Conservation (phyloP, 1,140 invertebrate species). For the Cephus cinctus region DNA sequence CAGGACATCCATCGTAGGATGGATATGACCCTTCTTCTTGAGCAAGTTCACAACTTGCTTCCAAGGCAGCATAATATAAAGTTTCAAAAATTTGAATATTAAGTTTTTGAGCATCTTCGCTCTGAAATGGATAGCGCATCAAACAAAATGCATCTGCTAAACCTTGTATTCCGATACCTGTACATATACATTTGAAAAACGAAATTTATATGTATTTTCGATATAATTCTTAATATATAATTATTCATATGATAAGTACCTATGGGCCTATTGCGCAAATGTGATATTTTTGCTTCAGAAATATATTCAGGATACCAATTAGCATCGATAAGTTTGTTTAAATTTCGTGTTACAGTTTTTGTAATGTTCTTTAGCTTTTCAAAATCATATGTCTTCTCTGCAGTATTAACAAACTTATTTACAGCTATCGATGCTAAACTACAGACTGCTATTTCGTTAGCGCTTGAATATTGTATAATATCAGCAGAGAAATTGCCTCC, state of each 20-base stretch:
- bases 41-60: slow-evolving; percentile 95
- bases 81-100: slow-evolving; percentile 99
- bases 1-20: slow-evolving; percentile 88
- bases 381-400: slow-evolving; percentile 84
- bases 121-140: slow-evolving; percentile 92
- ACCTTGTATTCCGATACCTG: slow-evolving; percentile 88
- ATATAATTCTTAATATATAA: slow-evolving; percentile 1
- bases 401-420: slow-evolving; percentile 88
- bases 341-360: slow-evolving; percentile 87
- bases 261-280: slow-evolving; percentile 92
- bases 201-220: neutral
- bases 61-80: slow-evolving; percentile 95
- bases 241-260: slow-evolving; percentile 46
- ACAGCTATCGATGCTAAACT: slow-evolving; percentile 98
- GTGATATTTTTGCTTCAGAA: slow-evolving; percentile 83
- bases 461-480: slow-evolving; percentile 90
- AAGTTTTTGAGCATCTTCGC: slow-evolving; percentile 78
- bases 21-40: slow-evolving; percentile 84
- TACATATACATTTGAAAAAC: neutral
- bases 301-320: slow-evolving; percentile 98
- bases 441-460: slow-evolving; percentile 96
- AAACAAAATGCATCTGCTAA: slow-evolving; percentile 95
- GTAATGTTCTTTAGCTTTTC: slow-evolving; percentile 83
- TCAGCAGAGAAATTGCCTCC: slow-evolving; percentile 98
- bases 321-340: slow-evolving; percentile 97